Base-by-base conservation (phyloP, 2,888 invertebrate genomes). In the Leucophora obtusa region DNA sequence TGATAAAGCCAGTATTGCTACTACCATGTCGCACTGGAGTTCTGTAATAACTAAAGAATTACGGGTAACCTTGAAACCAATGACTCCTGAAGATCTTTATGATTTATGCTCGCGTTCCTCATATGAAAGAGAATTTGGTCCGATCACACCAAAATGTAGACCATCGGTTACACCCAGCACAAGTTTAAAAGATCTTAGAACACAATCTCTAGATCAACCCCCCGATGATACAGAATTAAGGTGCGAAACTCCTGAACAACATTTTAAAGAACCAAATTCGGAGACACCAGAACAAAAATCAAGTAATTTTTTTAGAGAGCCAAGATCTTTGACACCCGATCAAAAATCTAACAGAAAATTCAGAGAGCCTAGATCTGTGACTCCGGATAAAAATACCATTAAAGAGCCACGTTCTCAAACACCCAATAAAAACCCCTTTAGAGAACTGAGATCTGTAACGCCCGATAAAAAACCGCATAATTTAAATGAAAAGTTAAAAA, bases 41-140 rank as follows among this genome's bases (percentile, higher is more conserved):
- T 73, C 77, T 10, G 59, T 81, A 35, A 81, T 77, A 43, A 56
- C 73, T 60, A 81, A 77, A 33, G 81, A 81, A 50, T 54, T 81
- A 17, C 21, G 81, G 15, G 77, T 81, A 0, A 59, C 69, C 2
- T 38, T 81, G 10, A 77, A 72, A 2, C 73, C 76, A 15, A 51
- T 81, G 5, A 72, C 76, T 7, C 69, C 72, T 2, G 81, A 81
- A 51, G 77, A 81, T 21, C 35, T 60, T 77, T 65, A 66, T 77
- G 73, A 81, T 54, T 77, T 81, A 53, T 81, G 77, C 47, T 81
- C 81, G 7, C 62, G 76, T 21, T 81, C 81, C 7, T 81, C 81
- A 0, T 77, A 77, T 35, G 77, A 77, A 60, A 33, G 70, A 10
- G 81, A 81, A 33, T 77, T 69, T 54, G 69, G 81, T 11, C 53